Evolutionary conservation across 2,113 vertebrate genomes (phyloP).

Genomic region (Hippocampus zosterae): DNA sequence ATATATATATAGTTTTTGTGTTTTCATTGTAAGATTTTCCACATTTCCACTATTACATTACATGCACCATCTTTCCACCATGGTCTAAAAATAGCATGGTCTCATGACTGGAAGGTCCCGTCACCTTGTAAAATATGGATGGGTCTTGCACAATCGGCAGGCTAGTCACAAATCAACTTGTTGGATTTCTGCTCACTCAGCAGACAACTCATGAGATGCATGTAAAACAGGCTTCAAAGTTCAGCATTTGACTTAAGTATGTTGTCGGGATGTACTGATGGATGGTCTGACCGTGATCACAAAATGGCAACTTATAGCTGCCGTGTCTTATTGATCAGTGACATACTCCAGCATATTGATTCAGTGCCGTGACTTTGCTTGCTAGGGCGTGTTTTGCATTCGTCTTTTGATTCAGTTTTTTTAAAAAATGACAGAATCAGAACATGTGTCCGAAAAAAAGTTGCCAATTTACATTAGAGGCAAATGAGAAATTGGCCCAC

Average conservation of each 20-base stretch:
- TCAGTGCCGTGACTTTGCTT: conserved; percentile 34
- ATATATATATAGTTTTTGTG: neutral
- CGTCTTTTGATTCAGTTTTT: conserved; percentile 16
- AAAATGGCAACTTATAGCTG: neutral
- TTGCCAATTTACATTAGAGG: conserved; percentile 9
- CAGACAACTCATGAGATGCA: conserved; percentile 43
- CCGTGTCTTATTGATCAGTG: neutral
- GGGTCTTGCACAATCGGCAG: conserved; percentile 13
- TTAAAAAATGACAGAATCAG: conserved; percentile 3
- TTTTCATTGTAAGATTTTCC: neutral
- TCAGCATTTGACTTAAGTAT: neutral
- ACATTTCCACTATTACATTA: neutral
- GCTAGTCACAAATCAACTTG: conserved; percentile 42
- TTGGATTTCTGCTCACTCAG: conserved; percentile 61
- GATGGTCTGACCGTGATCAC: conserved; percentile 12
- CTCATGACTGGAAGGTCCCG: conserved; percentile 24
- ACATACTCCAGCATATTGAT: conserved; percentile 19
- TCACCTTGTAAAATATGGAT: conserved; percentile 17
- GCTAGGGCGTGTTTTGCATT: conserved; percentile 33
- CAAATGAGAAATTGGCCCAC: neutral
- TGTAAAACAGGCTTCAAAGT: conserved; percentile 26
- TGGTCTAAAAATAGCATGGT: conserved; percentile 34
- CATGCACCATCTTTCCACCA: neutral
- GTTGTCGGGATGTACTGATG: neutral
- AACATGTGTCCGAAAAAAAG: neutral